A percentile compares a stretch with the other conserved stretches of the same genome.
phyloP scores from a whole-genome alignment of 2,797 vertebrate species.

The Siniperca undulata region DNA sequence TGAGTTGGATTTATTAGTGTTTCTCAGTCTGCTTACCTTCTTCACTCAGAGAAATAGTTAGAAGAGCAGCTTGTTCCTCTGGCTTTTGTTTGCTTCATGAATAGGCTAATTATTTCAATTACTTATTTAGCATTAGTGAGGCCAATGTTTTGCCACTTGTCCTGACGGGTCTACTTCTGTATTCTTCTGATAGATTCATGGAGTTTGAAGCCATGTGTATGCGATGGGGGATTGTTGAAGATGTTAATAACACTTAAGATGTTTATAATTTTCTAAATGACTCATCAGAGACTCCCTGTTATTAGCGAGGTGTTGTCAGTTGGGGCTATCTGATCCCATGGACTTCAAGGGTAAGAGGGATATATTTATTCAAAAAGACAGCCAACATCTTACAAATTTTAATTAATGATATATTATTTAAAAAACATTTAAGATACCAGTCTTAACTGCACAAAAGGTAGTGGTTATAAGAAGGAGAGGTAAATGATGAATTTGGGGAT shows the following conservation, averaged over 20 bases:
- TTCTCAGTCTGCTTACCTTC: background rate
- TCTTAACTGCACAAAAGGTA: background rate
- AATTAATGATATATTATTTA: background rate
- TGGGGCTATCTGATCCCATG: background rate
- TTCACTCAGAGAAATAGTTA: background rate
- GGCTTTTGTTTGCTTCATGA: slow-evolving; percentile 42
- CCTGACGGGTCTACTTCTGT: background rate
- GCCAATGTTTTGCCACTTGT: slow-evolving; percentile 12
- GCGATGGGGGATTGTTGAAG: background rate
- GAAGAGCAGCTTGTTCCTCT: slow-evolving; percentile 15
- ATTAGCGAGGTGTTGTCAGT: background rate
- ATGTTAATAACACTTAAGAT: background rate
- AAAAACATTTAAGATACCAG: background rate
- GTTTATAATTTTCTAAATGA: slow-evolving; percentile 9
- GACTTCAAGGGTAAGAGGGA: background rate
- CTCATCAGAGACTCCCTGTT: slow-evolving; percentile 14
- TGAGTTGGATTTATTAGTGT: background rate
- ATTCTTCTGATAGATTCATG: background rate
- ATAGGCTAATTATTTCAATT: slow-evolving; percentile 38
- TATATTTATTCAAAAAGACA: background rate
- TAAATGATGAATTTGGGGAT: background rate
- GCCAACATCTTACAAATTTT: background rate
- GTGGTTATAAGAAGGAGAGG: no score
- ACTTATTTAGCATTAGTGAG: slow-evolving; percentile 20
- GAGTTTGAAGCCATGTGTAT: background rate